These are phyloP conservation scores for Labeo calbasu DNA, from an alignment of 2,797 vertebrate genomes.

Conservation along the genomic window DNA sequence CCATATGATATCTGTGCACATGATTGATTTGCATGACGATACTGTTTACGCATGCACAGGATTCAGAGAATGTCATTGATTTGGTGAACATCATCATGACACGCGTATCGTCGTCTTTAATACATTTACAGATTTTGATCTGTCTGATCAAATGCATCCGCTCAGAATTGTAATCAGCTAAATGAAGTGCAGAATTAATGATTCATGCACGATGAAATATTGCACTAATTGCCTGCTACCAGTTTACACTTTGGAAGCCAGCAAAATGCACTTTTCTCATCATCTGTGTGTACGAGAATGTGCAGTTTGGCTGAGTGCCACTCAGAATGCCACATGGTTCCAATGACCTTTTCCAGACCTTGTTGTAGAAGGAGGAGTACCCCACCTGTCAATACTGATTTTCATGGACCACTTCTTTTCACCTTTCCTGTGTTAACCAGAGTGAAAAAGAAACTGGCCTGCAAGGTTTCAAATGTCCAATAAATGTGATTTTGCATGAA, in stretches of 20 bases:
- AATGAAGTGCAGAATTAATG: background rate
- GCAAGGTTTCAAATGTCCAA: slow-evolving; percentile 30
- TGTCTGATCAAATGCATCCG: background rate
- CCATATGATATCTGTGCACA: background rate
- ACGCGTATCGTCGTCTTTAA: slow-evolving; percentile 36
- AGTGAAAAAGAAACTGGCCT: slow-evolving; percentile 36
- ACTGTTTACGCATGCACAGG: background rate
- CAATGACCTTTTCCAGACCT: slow-evolving; percentile 70
- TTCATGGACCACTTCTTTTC: slow-evolving; percentile 70
- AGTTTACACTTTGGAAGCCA: background rate
- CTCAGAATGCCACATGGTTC: slow-evolving; percentile 63
- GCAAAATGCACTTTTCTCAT: slow-evolving; percentile 21
- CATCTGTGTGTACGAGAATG: slow-evolving; percentile 6
- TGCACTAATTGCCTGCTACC: background rate
- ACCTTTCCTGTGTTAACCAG: slow-evolving; percentile 52
- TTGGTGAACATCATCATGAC: background rate
- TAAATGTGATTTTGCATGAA: slow-evolving; percentile 16
- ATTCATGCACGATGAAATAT: background rate
- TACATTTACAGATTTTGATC: slow-evolving; percentile 5
- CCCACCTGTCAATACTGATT: slow-evolving; percentile 71
- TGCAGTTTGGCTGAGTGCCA: slow-evolving; percentile 53
- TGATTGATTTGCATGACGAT: background rate
- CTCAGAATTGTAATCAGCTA: background rate
- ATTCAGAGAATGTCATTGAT: background rate
- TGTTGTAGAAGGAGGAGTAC: slow-evolving; percentile 61